These are phyloP conservation scores for Tachystola acroxantha DNA, from an alignment of 2,888 invertebrate species.

Conservation along the genomic window DNA sequence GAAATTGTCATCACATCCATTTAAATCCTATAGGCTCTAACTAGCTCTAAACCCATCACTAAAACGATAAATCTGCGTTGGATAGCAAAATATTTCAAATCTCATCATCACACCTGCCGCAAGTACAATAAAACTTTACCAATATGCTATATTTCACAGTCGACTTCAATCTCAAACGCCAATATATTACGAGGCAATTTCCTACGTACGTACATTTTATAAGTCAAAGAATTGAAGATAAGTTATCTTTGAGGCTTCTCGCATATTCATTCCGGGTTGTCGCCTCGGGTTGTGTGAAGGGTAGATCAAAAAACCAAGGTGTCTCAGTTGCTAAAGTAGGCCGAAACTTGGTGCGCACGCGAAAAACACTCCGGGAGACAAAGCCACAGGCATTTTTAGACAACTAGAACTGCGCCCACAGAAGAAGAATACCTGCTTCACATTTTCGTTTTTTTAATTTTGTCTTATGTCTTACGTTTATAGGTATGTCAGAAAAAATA, in stretches of 20 bases:
- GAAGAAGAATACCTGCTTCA: not conserved
- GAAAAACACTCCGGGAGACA: slow-evolving; percentile 36
- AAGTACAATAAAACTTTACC: slow-evolving; percentile 74
- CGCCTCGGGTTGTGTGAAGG: slow-evolving; percentile 31
- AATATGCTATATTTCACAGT: slow-evolving; percentile 73
- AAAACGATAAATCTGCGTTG: not conserved
- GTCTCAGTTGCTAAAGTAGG: slow-evolving; percentile 23
- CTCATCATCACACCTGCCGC: slow-evolving; percentile 65
- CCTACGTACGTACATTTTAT: slow-evolving; percentile 29
- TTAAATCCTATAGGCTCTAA: too few species aligned
- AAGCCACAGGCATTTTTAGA: slow-evolving; percentile 23
- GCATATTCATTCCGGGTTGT: slow-evolving; percentile 54
- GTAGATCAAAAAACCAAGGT: slow-evolving; percentile 23
- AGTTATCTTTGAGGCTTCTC: slow-evolving; percentile 51
- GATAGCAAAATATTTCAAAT: slow-evolving; percentile 42
- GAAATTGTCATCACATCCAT: too few species aligned
- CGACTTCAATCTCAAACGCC: slow-evolving; percentile 70
- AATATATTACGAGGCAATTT: slow-evolving; percentile 69
- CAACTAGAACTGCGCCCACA: too few species aligned
- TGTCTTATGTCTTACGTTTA: too few species aligned
- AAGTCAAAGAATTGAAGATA: slow-evolving; percentile 62
- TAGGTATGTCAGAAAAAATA: too few species aligned
- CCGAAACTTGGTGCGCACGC: slow-evolving; percentile 35
- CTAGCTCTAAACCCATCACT: not conserved
- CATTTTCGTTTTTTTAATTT: not conserved